These are phyloP conservation scores for Glossosoma conforme DNA, from an alignment of 1,140 invertebrate genomes.

Conservation along the genomic window DNA sequence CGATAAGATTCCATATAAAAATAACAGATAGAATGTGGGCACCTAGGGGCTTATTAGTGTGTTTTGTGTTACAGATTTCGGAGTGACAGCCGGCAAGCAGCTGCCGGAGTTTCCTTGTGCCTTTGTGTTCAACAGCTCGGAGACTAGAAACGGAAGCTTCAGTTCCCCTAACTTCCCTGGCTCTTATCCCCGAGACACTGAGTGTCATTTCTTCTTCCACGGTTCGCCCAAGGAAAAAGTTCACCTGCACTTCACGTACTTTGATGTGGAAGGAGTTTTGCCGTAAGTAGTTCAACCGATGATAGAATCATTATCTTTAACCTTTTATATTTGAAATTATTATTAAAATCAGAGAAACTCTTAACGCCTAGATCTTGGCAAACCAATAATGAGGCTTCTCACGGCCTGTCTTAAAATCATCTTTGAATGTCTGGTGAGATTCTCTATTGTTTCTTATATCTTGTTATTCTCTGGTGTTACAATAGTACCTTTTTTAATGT, in stretches of 20 bases:
- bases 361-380: too few relatives aligned
- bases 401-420: too few relatives aligned
- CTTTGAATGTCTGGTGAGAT: neutral
- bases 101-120: conserved; percentile 70
- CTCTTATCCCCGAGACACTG: conserved; percentile 84
- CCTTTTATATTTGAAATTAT: neutral
- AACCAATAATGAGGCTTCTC: too few relatives aligned
- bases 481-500: too few relatives aligned
- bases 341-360: too few relatives aligned
- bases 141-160: conserved; percentile 74
- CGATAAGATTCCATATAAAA: too few relatives aligned
- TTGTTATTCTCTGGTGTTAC: too few relatives aligned
- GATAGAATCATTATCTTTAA: conserved; percentile 3
- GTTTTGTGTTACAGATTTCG: conserved; percentile 64
- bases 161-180: conserved; percentile 91
- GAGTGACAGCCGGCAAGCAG: conserved; percentile 72
- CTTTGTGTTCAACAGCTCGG: conserved; percentile 77
- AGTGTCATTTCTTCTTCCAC: conserved; percentile 93
- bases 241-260: conserved; percentile 81
- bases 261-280: conserved; percentile 86
- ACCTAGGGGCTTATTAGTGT: too few relatives aligned
- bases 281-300: too few relatives aligned
- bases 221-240: conserved; percentile 76
- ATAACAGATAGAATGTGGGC: too few relatives aligned
- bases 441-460: too few relatives aligned